A percentile compares a stretch with the other conserved stretches of the same genome.
Conservation (phyloP, 2,888 invertebrate species). For the Strigamia crassipes region DNA sequence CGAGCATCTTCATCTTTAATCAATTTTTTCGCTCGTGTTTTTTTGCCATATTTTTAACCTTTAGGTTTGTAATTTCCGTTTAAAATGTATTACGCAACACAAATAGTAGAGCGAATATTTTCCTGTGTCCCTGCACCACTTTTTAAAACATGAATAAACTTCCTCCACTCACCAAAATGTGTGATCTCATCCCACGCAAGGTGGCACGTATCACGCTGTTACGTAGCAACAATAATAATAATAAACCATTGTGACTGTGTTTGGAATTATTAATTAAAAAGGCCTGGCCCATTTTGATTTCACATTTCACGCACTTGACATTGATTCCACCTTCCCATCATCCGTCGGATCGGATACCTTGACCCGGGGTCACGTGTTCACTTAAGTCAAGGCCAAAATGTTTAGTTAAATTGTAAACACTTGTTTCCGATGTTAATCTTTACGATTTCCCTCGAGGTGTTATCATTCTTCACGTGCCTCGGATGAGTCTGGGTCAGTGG, state of each 20-base stretch:
- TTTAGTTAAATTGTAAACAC: background rate
- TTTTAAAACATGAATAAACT: background rate
- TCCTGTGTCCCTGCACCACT: background rate
- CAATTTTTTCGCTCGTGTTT: background rate
- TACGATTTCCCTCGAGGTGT: background rate
- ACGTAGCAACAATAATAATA: background rate
- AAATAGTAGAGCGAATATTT: background rate
- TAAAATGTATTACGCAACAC: background rate
- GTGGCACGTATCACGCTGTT: background rate
- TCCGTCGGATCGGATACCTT: background rate
- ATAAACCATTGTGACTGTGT: background rate
- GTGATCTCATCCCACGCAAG: background rate
- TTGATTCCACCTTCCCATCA: background rate
- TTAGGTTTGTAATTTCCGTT: background rate
- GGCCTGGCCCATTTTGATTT: too few relatives aligned
- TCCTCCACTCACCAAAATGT: background rate
- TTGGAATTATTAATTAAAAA: background rate
- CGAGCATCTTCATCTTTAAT: background rate
- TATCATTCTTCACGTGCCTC: background rate
- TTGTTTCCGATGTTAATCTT: background rate
- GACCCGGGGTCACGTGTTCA: background rate
- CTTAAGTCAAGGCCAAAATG: background rate
- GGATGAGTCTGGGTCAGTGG: conserved; percentile 12
- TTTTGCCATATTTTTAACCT: background rate
- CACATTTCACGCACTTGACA: background rate